Conservation (phyloP, 2,113 vertebrate genomes). For the Ginglymostoma cirratum region DNA sequence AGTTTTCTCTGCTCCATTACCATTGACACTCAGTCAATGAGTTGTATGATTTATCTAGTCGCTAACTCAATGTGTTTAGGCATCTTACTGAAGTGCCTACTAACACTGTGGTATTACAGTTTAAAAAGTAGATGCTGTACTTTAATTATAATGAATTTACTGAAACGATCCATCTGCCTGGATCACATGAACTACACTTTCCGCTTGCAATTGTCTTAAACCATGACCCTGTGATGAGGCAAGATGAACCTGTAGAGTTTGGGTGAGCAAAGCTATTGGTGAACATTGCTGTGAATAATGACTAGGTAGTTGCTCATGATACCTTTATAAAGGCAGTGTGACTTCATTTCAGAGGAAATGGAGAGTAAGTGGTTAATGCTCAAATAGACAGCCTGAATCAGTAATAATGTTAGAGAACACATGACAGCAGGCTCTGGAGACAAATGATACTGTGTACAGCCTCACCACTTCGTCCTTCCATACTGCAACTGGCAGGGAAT, state of each 20-base stretch:
- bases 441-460: no score
- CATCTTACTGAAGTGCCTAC: not conserved
- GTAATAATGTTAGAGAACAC: no score
- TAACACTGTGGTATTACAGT: not conserved
- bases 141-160: not conserved
- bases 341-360: not conserved
- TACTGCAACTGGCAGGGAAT: no score
- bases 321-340: not conserved
- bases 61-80: not conserved
- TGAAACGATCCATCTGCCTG: not conserved
- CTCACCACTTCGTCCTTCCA: no score
- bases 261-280: not conserved
- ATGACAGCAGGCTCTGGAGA: no score
- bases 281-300: not conserved
- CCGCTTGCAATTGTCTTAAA: not conserved
- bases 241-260: not conserved
- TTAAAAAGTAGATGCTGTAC: not conserved
- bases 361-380: not conserved
- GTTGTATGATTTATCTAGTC: not conserved
- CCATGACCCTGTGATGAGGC: not conserved
- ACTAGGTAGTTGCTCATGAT: not conserved
- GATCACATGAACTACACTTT: not conserved
- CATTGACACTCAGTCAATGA: constrained; percentile 15
- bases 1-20: not conserved
- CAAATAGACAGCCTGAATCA: no score